Evolutionary conservation across 2,888 invertebrate genomes (phyloP).

Genomic region (Globia sparganii): DNA sequence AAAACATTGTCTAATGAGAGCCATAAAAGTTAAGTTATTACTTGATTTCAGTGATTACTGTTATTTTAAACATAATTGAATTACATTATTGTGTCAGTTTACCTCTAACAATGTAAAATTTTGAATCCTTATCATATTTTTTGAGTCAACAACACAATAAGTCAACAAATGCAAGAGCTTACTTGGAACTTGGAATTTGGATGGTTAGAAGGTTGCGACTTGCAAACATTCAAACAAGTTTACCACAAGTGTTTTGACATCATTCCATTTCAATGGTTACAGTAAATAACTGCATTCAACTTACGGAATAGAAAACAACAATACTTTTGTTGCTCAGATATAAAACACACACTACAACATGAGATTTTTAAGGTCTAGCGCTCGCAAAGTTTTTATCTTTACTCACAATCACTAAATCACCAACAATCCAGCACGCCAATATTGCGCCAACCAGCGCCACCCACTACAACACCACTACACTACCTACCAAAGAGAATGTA

Average conservation of each 20-base stretch:
- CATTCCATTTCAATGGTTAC: slow-evolving; percentile 36
- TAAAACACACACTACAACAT: slow-evolving; percentile 16
- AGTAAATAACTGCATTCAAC: slow-evolving; percentile 32
- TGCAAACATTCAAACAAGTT: slow-evolving; percentile 51
- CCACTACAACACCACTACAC: neutral
- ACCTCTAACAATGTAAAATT: neutral
- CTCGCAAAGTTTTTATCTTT: slow-evolving; percentile 21
- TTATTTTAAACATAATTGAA: slow-evolving; percentile 35
- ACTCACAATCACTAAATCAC: slow-evolving; percentile 45
- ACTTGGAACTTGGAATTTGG: slow-evolving; percentile 29
- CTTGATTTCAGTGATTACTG: slow-evolving; percentile 17
- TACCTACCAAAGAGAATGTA: too few relatives aligned
- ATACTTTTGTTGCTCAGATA: slow-evolving; percentile 1
- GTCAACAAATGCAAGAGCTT: slow-evolving; percentile 28
- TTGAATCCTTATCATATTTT: neutral
- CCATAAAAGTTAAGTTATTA: neutral
- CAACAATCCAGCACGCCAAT: slow-evolving; percentile 40
- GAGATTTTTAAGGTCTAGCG: neutral
- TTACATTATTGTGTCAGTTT: slow-evolving; percentile 21
- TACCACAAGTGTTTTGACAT: slow-evolving; percentile 56
- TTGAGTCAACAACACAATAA: slow-evolving; percentile 14
- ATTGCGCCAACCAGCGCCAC: slow-evolving; percentile 30
- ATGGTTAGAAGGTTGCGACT: slow-evolving; percentile 25
- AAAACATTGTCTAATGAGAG: slow-evolving; percentile 1
- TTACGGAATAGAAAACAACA: slow-evolving; percentile 21